Evolutionary conservation across 2,797 vertebrate species (phyloP).

Genomic region (Champsocephalus esox): DNA sequence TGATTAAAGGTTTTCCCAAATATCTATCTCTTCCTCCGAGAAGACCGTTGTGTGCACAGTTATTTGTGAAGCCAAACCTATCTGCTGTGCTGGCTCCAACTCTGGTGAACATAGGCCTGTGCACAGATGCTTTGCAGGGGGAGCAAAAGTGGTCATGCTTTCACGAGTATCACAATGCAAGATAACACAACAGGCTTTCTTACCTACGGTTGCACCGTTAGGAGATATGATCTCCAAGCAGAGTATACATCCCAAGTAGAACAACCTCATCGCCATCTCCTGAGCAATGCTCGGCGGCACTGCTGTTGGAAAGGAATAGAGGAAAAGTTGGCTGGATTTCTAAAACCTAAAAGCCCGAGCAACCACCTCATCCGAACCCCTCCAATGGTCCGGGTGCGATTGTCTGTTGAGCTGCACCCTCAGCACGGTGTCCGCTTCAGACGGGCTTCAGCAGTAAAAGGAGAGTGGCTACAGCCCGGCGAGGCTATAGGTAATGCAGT

Average conservation of each 20-base stretch:
- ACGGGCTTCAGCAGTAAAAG: conserved; percentile 41
- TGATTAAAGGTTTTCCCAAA: conserved; percentile 30
- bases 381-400: conserved; percentile 71
- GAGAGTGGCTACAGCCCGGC: conserved; percentile 66
- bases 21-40: conserved; percentile 30
- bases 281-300: conserved; percentile 80
- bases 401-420: conserved; percentile 73
- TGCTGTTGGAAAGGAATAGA: conserved; percentile 70
- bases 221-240: conserved; percentile 76
- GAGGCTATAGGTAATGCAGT: conserved; percentile 73
- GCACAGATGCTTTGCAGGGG: conserved; percentile 65
- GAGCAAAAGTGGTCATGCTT: conserved; percentile 57
- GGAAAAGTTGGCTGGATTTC: conserved; percentile 78
- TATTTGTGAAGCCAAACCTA: conserved; percentile 20
- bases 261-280: conserved; percentile 83
- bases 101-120: conserved; percentile 64
- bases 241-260: conserved; percentile 84
- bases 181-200: conserved; percentile 71
- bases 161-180: conserved; percentile 65
- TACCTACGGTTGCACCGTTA: conserved; percentile 80
- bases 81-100: conserved; percentile 44
- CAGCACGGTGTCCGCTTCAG: conserved; percentile 61
- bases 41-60: conserved; percentile 31
- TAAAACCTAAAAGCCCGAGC: conserved; percentile 67
- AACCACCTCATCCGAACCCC: conserved; percentile 84